Base-by-base conservation (phyloP, 2,888 invertebrate species). In the Yponomeuta plumbellus region DNA sequence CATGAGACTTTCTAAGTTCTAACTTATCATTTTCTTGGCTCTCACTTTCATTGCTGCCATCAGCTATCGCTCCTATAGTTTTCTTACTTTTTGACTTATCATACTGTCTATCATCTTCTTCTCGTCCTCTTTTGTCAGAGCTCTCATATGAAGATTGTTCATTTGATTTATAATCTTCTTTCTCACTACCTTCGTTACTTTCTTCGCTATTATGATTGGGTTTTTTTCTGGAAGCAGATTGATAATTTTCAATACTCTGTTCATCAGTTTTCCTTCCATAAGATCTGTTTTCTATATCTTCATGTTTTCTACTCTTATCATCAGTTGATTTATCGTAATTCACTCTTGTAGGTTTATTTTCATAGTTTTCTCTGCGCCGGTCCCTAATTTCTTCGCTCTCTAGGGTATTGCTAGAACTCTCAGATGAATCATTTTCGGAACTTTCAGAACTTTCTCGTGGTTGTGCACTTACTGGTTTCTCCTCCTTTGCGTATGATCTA, bases 121-220 rank as follows among this genome's bases (percentile, higher is more conserved):
- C 44, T 17, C 44, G 13, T 4, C 44, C 17, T 52, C 17, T 17
- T 17, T 52, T 52, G 10, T 13, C 13, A 52, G 44, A 13, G 44
- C 1, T 52, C 5, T 17, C 17, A 52, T 8, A 34, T 34, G 34
- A 34, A 34, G 34, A 34, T 34, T 34, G 34, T 34, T 52, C 44
- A 17, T 52, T 13, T 59, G 67, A 71, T 34, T 34, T 34, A 34
- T 34, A 34, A 21, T 69, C 66, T 62, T 70, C 68, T 11, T 64
- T 70, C 64, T 63, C 69, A 52, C 67, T 64, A 13, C 70, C 61
- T 23, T 58, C 64, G n/a, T 71, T 67, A 23, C 66, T 68, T 68
- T 68, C 64, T 65, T 71, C 63, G n/a, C 71, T 67, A 34, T 68
- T 68, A 56, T 61, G 21, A 59, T 70, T 70, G 34, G 67, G 62